Evolutionary conservation across 2,797 vertebrate genomes (phyloP), one percentile per base, ranked within the genome.

Genomic region (Macropus fuliginosus): DNA sequence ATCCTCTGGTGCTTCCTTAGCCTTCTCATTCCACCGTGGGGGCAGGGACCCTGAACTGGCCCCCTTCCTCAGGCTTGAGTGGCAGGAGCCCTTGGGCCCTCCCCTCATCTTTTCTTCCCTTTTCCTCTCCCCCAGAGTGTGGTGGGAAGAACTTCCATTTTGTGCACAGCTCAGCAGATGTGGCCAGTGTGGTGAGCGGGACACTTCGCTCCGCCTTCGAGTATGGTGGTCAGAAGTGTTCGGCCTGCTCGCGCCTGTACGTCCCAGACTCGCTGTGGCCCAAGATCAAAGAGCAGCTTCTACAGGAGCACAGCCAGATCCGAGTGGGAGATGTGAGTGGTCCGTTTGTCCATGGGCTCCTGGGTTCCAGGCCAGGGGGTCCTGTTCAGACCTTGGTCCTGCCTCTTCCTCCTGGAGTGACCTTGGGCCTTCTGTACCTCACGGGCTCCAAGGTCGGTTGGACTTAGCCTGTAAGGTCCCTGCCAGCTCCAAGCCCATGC

Each of bases 111-210:
- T 0, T 0, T 3, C 4, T 13, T 14, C 21, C 0, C 0, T 0
- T 28, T 54, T 56, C 2, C n/a, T 0, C 28, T 54, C 24, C 27
- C 1, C 10, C 98, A 99, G 99, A 99, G 98, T 99, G 99, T 0
- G 99, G 99, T 0, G 99, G 99, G 93, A 99, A 99, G 99, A 99
- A 99, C 97, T 99, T 99, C 98, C 99, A 99, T 98, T 99, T 99
- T 0, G 99, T 99, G 28, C 99, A 99, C 98, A 92, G 96, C 95
- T 99, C 99, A 0, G 99, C 99, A 0, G 99, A 99, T 0, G 97
- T 99, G 54, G 95, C 91, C 94, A 99, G 99, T 2, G 99, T 99
- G 96, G 99, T 99, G 98, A 99, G 96, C 1, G 99, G 99, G 1
- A 99, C 99, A 0, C 98, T 99, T 94, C 99, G 99, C 98, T 99